Evolutionary conservation across 1,140 invertebrate genomes (phyloP).

Genomic region (Aphidius gifuensis): DNA sequence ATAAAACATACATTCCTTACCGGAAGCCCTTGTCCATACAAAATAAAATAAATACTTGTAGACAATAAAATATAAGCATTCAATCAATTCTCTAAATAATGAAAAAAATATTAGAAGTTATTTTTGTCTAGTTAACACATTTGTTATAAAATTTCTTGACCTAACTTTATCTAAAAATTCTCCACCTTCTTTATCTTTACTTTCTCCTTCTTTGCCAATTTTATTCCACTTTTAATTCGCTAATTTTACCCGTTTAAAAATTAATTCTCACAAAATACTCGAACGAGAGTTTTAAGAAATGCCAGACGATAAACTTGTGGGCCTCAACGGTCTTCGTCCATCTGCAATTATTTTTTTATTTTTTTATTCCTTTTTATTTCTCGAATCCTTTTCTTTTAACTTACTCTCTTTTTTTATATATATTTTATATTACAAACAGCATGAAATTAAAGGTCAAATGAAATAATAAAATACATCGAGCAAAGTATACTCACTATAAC

Average conservation of each 20-base stretch:
- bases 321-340: too few species aligned
- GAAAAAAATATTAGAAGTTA: background rate
- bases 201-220: slow-evolving; percentile 17
- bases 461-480: slow-evolving; percentile 20
- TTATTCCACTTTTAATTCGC: slow-evolving; percentile 49
- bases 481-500: background rate
- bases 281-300: slow-evolving; percentile 50
- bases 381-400: background rate
- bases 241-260: slow-evolving; percentile 55
- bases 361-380: background rate
- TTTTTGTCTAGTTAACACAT: slow-evolving; percentile 12
- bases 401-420: slow-evolving; percentile 8
- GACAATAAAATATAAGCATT: too few species aligned
- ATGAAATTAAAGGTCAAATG: slow-evolving; percentile 26
- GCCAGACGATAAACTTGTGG: slow-evolving; percentile 46
- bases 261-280: slow-evolving; percentile 50
- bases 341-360: background rate
- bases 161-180: slow-evolving; percentile 3
- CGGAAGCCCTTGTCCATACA: too few species aligned
- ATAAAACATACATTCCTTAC: too few species aligned
- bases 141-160: too few species aligned
- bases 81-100: too few species aligned
- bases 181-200: slow-evolving; percentile 12
- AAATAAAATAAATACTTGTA: too few species aligned
- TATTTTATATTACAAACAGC: slow-evolving; percentile 20